These are phyloP conservation scores for Acanthosoma haemorrhoidale DNA, from an alignment of 2,888 invertebrate species.

Conservation along the genomic window DNA sequence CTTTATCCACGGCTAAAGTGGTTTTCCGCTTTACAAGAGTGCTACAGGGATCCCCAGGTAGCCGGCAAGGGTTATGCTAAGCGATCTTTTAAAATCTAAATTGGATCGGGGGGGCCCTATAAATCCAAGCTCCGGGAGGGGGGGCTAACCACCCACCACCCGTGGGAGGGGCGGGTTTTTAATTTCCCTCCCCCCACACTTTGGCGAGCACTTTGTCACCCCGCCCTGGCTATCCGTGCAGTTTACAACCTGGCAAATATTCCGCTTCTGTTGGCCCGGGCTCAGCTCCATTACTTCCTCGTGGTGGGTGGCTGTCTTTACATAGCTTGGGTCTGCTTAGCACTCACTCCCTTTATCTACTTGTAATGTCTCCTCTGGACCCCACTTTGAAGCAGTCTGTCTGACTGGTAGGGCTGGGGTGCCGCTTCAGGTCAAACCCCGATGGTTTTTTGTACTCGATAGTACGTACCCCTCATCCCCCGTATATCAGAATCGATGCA, in stretches of 20 bases:
- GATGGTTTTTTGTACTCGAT: too few relatives aligned
- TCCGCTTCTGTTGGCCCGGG: neutral
- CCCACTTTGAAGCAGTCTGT: too few relatives aligned
- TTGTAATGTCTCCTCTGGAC: too few relatives aligned
- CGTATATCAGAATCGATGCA: too few relatives aligned
- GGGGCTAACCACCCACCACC: neutral
- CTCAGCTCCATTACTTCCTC: too few relatives aligned
- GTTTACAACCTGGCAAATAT: constrained; percentile 13
- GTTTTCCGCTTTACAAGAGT: neutral
- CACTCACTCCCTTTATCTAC: too few relatives aligned
- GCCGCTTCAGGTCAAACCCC: too few relatives aligned
- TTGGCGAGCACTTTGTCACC: neutral
- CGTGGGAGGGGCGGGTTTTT: neutral
- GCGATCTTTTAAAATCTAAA: constrained; percentile 19
- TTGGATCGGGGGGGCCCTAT: constrained; percentile 6
- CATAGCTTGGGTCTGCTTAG: too few relatives aligned
- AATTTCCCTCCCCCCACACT: neutral
- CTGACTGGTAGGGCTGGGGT: too few relatives aligned
- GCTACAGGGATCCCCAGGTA: neutral
- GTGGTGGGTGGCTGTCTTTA: too few relatives aligned
- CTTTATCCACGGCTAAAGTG: constrained; percentile 4
- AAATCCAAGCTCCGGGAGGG: neutral
- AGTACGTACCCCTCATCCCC: too few relatives aligned
- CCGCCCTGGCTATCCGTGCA: neutral
- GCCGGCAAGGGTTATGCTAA: constrained; percentile 15